Conservation (phyloP, 2,797 vertebrate species). For the Arnoldichthys spilopterus region DNA sequence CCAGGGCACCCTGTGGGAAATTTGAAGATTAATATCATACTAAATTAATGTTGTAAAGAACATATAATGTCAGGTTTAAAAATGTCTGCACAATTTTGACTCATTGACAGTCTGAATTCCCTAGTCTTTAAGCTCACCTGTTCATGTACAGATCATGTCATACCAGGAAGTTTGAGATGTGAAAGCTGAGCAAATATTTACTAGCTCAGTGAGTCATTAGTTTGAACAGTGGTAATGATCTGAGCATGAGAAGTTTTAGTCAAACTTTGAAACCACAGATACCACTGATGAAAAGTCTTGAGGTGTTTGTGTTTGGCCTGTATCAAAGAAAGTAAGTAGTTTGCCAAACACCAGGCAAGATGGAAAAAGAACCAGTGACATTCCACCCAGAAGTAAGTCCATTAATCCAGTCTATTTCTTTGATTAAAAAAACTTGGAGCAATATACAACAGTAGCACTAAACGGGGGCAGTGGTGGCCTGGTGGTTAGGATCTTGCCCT, state of each 20-base stretch:
- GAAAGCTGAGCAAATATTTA: constrained; percentile 27
- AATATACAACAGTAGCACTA: not conserved
- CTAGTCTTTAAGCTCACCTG: not conserved
- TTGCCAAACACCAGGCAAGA: constrained; percentile 33
- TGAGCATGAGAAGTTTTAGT: not conserved
- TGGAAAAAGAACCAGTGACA: not conserved
- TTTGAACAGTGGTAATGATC: constrained; percentile 29
- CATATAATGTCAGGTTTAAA: no score
- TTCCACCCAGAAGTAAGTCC: not conserved
- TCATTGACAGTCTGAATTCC: not conserved
- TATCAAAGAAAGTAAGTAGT: not conserved
- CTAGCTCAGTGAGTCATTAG: constrained; percentile 23
- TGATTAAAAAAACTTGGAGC: not conserved
- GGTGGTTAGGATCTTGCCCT: no score
- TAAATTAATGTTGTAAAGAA: not conserved
- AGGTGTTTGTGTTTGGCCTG: not conserved
- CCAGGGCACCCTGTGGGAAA: no score
- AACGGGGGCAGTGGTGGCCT: no score
- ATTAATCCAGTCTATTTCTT: not conserved
- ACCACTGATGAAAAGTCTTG: constrained; percentile 18
- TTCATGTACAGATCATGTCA: not conserved
- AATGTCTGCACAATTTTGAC: not conserved
- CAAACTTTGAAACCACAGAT: not conserved
- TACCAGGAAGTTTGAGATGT: constrained; percentile 2
- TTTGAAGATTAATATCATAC: not conserved